Base-by-base conservation (phyloP, 2,888 invertebrate genomes). In the Ectropis crepuscularia region DNA sequence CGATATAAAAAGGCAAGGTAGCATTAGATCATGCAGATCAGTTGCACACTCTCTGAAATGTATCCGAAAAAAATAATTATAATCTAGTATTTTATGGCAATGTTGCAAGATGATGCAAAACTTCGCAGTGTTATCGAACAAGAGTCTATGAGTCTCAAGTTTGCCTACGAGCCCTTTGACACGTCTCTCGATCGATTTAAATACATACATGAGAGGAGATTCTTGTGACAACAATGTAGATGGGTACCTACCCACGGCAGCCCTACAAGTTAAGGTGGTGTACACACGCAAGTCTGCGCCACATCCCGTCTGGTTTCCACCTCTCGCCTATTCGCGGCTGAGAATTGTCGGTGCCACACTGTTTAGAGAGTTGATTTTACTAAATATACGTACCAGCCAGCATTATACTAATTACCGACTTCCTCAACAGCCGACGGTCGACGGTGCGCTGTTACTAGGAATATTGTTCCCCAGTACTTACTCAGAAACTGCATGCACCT, bases 301-400 rank as follows among this genome's bases (percentile, higher is more conserved):
- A 75, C 77, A 80, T 78, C 79, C 79, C 75, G 80, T 74, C 74
- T 72, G 71, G 74, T 79, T 76, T 79, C 78, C 68, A 75, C 72
- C 77, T 77, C 74, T 80, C 76, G 74, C 79, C 81, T 80, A 80
- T 78, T 78, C 65, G 69, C 63, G 61, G 63, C 62, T 70, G 76
- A 78, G 75, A 80, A 79, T 81, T 79, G 77, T 74, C 77, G 76
- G 79, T 69, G 65, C 73, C 63, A 62, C 70, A 76, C 54, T 68
- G 66, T 69, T 68, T 74, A 77, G 76, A 80, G 75, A 80, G 73
- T 65, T 67, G 72, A 65, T 63, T 51, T 67, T 63, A 67, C 66
- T 67, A 67, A 69, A 68, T 64, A 63, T 62, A 67, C 67, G 61
- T 54, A 61, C 51, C 61, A 66, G 67, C 67, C 57, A 67, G 62